Percentiles rank a stretch among this genome's conserved stretches.
Evolutionary conservation across 2,888 invertebrate genomes (phyloP).

Genomic region (Andrena praecox): DNA sequence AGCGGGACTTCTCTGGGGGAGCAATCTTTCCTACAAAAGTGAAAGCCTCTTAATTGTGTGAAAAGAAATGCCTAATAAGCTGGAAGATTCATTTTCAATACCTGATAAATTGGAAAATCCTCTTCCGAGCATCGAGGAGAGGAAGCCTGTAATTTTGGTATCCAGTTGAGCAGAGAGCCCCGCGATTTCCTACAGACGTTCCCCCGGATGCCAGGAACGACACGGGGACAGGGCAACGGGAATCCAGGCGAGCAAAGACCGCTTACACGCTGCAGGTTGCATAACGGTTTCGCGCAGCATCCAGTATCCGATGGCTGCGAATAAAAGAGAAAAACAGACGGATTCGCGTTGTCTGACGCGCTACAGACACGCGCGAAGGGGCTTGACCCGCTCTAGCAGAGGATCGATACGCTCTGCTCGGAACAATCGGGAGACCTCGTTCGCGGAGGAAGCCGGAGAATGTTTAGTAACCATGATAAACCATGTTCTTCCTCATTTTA

Average conservation of each 20-base stretch:
- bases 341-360: slow-evolving; percentile 15
- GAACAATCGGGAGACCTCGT: slow-evolving; percentile 4
- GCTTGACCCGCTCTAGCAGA: slow-evolving; percentile 17
- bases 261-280: slow-evolving; percentile 76
- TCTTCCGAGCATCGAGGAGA: neutral
- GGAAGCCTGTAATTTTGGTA: neutral
- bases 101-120: neutral
- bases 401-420: neutral
- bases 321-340: slow-evolving; percentile 40
- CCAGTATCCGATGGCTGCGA: slow-evolving; percentile 62
- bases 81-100: neutral
- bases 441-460: neutral
- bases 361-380: slow-evolving; percentile 14
- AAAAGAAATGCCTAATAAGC: neutral
- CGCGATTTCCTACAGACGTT: slow-evolving; percentile 4
- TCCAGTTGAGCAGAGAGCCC: neutral
- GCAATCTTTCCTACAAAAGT: neutral
- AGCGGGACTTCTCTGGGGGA: neutral
- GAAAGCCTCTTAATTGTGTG: neutral
- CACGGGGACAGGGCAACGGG: slow-evolving; percentile 73
- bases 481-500: neutral
- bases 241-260: slow-evolving; percentile 71
- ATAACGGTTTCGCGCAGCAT: slow-evolving; percentile 79
- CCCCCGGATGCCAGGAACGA: slow-evolving; percentile 41
- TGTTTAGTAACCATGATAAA: neutral